phyloP scores from a whole-genome alignment of 2,113 vertebrate genomes.

The Xiphophorus couchianus region DNA sequence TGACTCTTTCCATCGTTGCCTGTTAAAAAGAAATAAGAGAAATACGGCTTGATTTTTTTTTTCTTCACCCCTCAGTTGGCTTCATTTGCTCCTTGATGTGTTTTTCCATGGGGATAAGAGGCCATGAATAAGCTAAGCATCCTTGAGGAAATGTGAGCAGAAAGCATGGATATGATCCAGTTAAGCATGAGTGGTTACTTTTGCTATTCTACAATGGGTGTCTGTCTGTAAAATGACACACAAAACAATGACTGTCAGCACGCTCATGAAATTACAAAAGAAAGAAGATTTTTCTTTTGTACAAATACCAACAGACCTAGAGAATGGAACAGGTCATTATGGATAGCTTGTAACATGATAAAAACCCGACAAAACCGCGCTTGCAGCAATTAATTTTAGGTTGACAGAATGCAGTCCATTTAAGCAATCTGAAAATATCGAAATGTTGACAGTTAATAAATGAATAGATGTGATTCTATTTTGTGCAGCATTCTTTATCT shows the following conservation, averaged over 20 bases:
- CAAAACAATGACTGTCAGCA: constrained; percentile 13
- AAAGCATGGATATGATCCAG: constrained; percentile 50
- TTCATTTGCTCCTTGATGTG: constrained; percentile 64
- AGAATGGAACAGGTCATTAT: not conserved
- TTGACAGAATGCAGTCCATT: not conserved
- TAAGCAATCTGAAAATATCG: not conserved
- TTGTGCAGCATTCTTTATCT: not conserved
- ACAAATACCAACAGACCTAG: not conserved
- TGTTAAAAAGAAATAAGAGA: constrained; percentile 56
- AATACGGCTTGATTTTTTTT: constrained; percentile 6
- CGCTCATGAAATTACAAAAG: constrained; percentile 14
- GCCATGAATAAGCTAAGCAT: constrained; percentile 54
- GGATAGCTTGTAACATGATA: not conserved
- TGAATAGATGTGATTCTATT: not conserved
- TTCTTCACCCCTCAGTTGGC: constrained; percentile 16
- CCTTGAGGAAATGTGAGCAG: constrained; percentile 59
- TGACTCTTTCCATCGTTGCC: constrained; percentile 43
- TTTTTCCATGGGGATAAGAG: constrained; percentile 56
- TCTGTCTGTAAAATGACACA: constrained; percentile 29
- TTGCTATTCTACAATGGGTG: constrained; percentile 12
- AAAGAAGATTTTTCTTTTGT: not conserved
- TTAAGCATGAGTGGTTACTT: constrained; percentile 50
- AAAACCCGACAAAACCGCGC: not conserved
- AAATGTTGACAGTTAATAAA: not conserved
- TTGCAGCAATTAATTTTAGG: not conserved